A percentile compares a stretch with the other conserved stretches of the same genome.
These are phyloP conservation scores for Montipora capitata DNA, from an alignment of 92 coral and sea anemone genomes.

Conservation along the genomic window DNA sequence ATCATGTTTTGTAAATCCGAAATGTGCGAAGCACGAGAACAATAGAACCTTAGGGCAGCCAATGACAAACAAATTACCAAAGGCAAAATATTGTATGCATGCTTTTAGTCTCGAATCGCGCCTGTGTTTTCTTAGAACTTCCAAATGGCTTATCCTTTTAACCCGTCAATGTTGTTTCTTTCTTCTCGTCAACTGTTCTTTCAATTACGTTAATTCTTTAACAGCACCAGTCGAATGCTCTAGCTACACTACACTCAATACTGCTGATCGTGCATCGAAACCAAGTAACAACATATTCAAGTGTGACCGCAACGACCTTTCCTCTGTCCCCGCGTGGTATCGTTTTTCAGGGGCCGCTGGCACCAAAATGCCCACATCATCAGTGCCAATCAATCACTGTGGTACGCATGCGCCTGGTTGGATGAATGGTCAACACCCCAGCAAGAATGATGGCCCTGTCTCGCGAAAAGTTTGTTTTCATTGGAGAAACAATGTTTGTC, in stretches of 20 bases:
- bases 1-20: no score
- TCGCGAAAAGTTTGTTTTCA: constrained; percentile 67
- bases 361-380: constrained; percentile 56
- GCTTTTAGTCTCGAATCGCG: no score
- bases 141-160: no score
- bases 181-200: no score
- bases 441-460: constrained; percentile 48
- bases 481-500: constrained; percentile 50
- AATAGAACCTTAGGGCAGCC: no score
- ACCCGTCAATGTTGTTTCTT: background rate
- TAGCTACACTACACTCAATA: background rate
- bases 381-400: constrained; percentile 49
- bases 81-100: no score
- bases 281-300: background rate
- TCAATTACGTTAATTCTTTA: background rate
- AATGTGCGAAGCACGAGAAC: no score
- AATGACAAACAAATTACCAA: no score
- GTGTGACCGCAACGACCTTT: constrained; percentile 23
- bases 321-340: constrained; percentile 39
- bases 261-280: constrained; percentile 17
- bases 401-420: constrained; percentile 75
- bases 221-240: constrained; percentile 11
- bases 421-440: constrained; percentile 63
- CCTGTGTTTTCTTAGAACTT: no score
- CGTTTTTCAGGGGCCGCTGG: constrained; percentile 70